Evolutionary conservation across 2,888 invertebrate species (phyloP), one percentile per base, ranked within the genome.

Genomic region (Pelosia muscerda): DNA sequence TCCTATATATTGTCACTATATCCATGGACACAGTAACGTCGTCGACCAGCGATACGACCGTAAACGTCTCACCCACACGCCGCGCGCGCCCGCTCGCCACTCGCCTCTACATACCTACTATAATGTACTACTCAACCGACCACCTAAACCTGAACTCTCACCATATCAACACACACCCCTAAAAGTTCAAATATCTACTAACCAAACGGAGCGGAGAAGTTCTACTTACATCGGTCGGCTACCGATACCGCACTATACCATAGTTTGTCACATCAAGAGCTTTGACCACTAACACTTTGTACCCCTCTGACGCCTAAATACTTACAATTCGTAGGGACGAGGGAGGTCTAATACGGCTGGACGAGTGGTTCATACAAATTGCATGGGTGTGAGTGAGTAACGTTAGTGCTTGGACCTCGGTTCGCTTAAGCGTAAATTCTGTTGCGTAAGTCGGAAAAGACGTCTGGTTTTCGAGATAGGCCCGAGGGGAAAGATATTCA

Each of bases 61-160:
- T 94, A 94, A 94, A 94, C 94, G 94, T 94, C 94, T 94, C 93
- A 91, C 94, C 93, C 94, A 94, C 93, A 91, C 92, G 90, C 91
- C 88, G 91, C 90, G 90, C 85, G 86, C 92, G 88, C 91, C 92
- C 91, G 91, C 90, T 92, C 87, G 91, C 92, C 91, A 89, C 89
- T 92, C 89, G 89, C 90, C 87, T 84, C 87, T 88, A 91, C 90
- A 89, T 90, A 93, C 91, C 90, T 88, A 93, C 91, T 87, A 84
- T 88, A 90, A 91, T 90, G 89, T 89, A 90, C 89, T 86, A 82
- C 84, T 74, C 71, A 69, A 73, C 74, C 76, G 71, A 34, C 93
- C 91, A 89, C 65, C 74, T 2, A 66, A 71, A 13, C 25, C 66
- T 65, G 92, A 86, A 71, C 90, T 74, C 78, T 77, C 76, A 73